phyloP scores from a whole-genome alignment of 2,888 invertebrate species.

The Chrysolina haemoptera region DNA sequence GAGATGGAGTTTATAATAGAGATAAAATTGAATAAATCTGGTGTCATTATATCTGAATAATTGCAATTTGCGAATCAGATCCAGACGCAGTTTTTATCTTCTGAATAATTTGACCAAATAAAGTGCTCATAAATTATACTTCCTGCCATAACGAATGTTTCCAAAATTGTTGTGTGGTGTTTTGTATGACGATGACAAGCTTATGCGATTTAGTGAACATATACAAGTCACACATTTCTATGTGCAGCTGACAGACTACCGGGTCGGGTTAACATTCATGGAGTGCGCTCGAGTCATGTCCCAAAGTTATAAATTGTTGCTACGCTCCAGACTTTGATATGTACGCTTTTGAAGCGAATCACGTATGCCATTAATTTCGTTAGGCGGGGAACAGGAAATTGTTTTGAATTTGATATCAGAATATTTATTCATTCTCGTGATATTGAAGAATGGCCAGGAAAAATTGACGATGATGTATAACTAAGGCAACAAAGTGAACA shows the following conservation, averaged over 20 bases:
- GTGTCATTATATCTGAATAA: too few relatives aligned
- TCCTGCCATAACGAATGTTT: neutral
- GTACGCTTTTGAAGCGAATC: conserved; percentile 15
- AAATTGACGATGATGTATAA: too few relatives aligned
- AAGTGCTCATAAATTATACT: too few relatives aligned
- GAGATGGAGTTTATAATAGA: too few relatives aligned
- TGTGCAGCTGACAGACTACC: conserved; percentile 5
- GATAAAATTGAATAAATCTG: too few relatives aligned
- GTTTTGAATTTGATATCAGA: neutral
- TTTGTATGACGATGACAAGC: neutral
- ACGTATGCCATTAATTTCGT: conserved; percentile 18
- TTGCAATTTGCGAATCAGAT: too few relatives aligned
- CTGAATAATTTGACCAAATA: too few relatives aligned
- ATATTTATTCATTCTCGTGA: neutral
- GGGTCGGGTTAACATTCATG: neutral
- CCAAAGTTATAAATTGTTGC: conserved; percentile 10
- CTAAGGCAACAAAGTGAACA: too few relatives aligned
- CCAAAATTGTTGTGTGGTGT: neutral
- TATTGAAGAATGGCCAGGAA: too few relatives aligned
- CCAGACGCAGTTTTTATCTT: too few relatives aligned
- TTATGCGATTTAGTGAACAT: neutral
- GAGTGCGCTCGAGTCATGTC: conserved; percentile 1
- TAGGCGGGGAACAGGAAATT: neutral
- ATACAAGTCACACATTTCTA: conserved; percentile 4
- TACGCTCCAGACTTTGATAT: conserved; percentile 21